Conservation (phyloP, 1,140 invertebrate species). For the Colletes latitarsis region DNA sequence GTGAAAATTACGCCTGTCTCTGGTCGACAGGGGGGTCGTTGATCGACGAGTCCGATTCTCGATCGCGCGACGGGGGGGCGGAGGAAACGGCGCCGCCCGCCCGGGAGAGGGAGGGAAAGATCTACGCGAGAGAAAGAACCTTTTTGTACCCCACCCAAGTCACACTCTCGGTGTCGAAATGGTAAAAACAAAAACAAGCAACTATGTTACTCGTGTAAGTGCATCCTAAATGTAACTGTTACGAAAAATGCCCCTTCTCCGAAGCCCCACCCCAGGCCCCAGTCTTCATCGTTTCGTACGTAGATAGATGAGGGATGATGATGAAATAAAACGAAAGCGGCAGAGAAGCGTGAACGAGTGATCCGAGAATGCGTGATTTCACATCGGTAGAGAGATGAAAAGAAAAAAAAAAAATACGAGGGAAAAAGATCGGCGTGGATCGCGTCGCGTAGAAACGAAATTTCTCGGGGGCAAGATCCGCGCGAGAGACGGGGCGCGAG, state of each 20-base stretch:
- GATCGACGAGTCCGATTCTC: background rate
- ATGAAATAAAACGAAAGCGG: slow-evolving; percentile 11
- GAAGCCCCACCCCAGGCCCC: slow-evolving; percentile 56
- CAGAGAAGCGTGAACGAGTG: slow-evolving; percentile 30
- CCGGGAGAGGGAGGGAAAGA: background rate
- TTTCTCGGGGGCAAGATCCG: slow-evolving; percentile 5
- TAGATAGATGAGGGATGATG: slow-evolving; percentile 46
- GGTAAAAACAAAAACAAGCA: slow-evolving; percentile 45
- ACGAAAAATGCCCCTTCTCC: slow-evolving; percentile 59
- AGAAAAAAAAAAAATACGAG: too few relatives aligned
- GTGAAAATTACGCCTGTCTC: background rate
- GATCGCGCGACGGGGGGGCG: slow-evolving; percentile 3
- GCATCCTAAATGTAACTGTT: slow-evolving; percentile 67
- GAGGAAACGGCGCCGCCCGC: background rate
- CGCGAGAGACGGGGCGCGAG: background rate
- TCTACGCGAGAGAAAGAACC: slow-evolving; percentile 28
- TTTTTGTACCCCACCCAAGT: slow-evolving; percentile 74
- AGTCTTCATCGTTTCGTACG: slow-evolving; percentile 61
- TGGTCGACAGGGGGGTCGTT: background rate
- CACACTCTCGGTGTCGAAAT: slow-evolving; percentile 71
- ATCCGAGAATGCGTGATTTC: slow-evolving; percentile 3
- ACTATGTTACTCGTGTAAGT: slow-evolving; percentile 65
- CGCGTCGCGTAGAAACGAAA: slow-evolving; percentile 14
- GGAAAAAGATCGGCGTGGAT: background rate
- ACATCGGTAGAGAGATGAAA: background rate